Conservation (phyloP, 2,797 vertebrate genomes). For the Siniperca scherzeri region DNA sequence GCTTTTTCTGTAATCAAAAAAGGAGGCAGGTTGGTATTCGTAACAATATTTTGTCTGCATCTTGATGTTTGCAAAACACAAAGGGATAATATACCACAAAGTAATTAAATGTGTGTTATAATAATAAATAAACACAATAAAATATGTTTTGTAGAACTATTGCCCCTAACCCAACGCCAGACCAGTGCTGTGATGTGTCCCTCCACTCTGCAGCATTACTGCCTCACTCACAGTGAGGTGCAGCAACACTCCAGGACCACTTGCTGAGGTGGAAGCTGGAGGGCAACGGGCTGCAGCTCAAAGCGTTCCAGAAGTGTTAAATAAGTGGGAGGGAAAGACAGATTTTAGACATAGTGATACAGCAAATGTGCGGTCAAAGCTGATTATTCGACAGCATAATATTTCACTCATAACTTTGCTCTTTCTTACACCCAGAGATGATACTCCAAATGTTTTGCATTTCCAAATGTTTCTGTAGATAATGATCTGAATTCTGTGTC, state of each 20-base stretch:
- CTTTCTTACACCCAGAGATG: neutral
- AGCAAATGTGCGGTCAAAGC: neutral
- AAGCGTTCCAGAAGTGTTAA: constrained; percentile 40
- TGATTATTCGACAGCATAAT: neutral
- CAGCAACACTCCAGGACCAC: constrained; percentile 60
- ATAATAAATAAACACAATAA: too few relatives aligned
- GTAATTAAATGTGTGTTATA: constrained; percentile 35
- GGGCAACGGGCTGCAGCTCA: constrained; percentile 62
- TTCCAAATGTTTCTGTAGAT: constrained; percentile 12
- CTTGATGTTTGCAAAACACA: constrained; percentile 16
- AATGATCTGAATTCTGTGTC: neutral
- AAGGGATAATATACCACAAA: neutral
- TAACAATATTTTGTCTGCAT: neutral
- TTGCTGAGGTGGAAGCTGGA: constrained; percentile 61
- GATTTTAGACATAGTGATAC: constrained; percentile 9
- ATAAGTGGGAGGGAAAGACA: constrained; percentile 35
- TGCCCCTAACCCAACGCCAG: constrained; percentile 18
- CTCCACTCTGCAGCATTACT: constrained; percentile 55
- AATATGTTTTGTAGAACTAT: constrained; percentile 26
- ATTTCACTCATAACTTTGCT: constrained; percentile 1
- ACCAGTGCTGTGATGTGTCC: constrained; percentile 51
- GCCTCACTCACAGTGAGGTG: constrained; percentile 75
- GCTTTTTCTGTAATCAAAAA: constrained; percentile 4
- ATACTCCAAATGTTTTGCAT: neutral
- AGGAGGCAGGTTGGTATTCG: neutral